Conservation (phyloP, 2,113 vertebrate genomes). For the Gasterosteus aculeatus region DNA sequence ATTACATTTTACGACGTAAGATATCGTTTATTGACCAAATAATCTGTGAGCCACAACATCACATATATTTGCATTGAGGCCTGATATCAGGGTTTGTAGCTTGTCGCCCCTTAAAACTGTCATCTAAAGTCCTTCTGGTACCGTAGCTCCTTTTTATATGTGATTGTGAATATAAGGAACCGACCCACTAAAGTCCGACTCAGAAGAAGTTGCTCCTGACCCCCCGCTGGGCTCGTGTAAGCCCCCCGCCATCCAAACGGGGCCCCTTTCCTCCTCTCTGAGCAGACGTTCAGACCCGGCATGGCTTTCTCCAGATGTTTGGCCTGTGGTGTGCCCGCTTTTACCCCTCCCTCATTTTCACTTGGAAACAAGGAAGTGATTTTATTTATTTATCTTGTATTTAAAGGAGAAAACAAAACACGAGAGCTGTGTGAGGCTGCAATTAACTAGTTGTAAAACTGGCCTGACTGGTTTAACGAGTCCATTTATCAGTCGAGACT, state of each 20-base stretch:
- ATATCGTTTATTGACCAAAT: neutral
- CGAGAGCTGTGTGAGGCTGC: constrained; percentile 56
- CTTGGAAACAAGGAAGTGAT: constrained; percentile 15
- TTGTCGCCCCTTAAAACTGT: too few relatives aligned
- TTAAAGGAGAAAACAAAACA: neutral
- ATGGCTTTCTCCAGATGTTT: constrained; percentile 68
- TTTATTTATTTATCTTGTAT: neutral
- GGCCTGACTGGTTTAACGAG: constrained; percentile 36
- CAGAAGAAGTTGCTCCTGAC: neutral
- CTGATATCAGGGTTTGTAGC: too few relatives aligned
- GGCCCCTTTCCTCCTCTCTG: neutral
- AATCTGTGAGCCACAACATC: too few relatives aligned
- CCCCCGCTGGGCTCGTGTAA: neutral
- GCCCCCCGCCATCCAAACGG: neutral
- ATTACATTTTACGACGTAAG: neutral
- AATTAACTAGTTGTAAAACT: constrained; percentile 57
- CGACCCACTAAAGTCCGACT: too few relatives aligned
- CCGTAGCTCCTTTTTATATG: too few relatives aligned
- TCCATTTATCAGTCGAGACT: constrained; percentile 5
- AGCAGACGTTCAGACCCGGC: constrained; percentile 58
- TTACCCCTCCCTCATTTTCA: constrained; percentile 9
- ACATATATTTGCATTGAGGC: too few relatives aligned
- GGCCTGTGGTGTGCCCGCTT: constrained; percentile 60
- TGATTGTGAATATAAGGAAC: too few relatives aligned
- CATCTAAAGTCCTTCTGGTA: too few relatives aligned